phyloP scores from a whole-genome alignment of 2,888 invertebrate genomes.

The Meteorus cinctellus region DNA sequence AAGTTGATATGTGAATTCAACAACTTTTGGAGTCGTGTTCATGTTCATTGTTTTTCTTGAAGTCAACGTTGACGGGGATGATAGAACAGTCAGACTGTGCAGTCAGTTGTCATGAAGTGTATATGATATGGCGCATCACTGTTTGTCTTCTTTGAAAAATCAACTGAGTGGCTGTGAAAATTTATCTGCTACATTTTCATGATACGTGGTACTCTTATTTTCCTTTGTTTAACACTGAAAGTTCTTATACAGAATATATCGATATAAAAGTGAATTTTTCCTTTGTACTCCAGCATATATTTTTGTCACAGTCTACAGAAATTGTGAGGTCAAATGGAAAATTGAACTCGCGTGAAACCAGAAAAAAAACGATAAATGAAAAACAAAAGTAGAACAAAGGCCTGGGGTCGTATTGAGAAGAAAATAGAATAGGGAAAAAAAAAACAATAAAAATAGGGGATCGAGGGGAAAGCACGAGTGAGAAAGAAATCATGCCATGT shows the following conservation, averaged over 20 bases:
- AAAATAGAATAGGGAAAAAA: constrained; percentile 5
- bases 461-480: constrained; percentile 1
- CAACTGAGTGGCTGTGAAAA: neutral
- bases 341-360: constrained; percentile 25
- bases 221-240: neutral
- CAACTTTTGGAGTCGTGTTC: neutral
- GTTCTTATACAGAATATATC: neutral
- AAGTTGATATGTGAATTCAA: neutral
- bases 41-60: neutral
- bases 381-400: constrained; percentile 28
- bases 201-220: neutral
- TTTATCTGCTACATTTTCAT: neutral
- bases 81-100: neutral
- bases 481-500: constrained; percentile 14
- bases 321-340: constrained; percentile 27
- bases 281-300: neutral
- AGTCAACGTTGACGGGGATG: neutral
- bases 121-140: neutral
- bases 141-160: constrained; percentile 2
- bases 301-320: neutral
- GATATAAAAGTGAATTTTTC: neutral
- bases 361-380: constrained; percentile 12
- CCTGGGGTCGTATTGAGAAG: constrained; percentile 29
- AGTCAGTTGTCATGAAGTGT: constrained; percentile 1
- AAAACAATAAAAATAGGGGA: constrained; percentile 21